Conservation (phyloP, 2,888 invertebrate genomes). For the Acrocera orbiculus region DNA sequence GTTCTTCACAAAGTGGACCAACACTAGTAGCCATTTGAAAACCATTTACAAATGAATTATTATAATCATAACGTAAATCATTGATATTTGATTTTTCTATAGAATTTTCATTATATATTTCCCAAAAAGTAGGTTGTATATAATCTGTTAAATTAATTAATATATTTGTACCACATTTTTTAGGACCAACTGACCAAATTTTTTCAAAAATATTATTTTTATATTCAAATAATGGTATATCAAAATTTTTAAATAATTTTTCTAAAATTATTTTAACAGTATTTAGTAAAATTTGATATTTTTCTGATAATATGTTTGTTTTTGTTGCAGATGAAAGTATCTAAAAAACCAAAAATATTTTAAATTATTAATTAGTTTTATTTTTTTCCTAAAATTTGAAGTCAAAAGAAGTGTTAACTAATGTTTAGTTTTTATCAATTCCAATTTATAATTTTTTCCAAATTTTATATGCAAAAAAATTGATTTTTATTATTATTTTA, state of each 20-base stretch:
- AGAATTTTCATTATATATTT: constrained; percentile 26
- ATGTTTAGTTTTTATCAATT: too few relatives aligned
- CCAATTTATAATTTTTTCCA: too few relatives aligned
- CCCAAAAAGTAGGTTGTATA: constrained; percentile 43
- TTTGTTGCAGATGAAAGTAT: constrained; percentile 18
- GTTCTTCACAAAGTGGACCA: constrained; percentile 94
- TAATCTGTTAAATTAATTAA: constrained; percentile 62
- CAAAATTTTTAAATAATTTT: constrained; percentile 39
- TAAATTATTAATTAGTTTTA: neutral
- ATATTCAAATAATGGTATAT: constrained; percentile 32
- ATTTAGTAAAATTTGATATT: constrained; percentile 16
- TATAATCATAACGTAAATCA: constrained; percentile 39
- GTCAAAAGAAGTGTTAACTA: too few relatives aligned
- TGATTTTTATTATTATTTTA: too few relatives aligned
- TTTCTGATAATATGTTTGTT: constrained; percentile 21
- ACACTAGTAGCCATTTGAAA: constrained; percentile 71
- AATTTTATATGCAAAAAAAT: too few relatives aligned
- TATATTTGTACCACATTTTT: constrained; percentile 75
- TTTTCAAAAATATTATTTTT: constrained; percentile 36
- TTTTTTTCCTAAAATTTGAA: too few relatives aligned
- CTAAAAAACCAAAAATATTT: constrained; percentile 8
- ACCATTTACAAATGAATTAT: constrained; percentile 68
- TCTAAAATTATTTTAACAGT: constrained; percentile 37
- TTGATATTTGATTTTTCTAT: constrained; percentile 15
- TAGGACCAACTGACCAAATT: constrained; percentile 87